Evolutionary conservation across 2,797 vertebrate species (phyloP).

Genomic region (Syngnathus rostellatus): DNA sequence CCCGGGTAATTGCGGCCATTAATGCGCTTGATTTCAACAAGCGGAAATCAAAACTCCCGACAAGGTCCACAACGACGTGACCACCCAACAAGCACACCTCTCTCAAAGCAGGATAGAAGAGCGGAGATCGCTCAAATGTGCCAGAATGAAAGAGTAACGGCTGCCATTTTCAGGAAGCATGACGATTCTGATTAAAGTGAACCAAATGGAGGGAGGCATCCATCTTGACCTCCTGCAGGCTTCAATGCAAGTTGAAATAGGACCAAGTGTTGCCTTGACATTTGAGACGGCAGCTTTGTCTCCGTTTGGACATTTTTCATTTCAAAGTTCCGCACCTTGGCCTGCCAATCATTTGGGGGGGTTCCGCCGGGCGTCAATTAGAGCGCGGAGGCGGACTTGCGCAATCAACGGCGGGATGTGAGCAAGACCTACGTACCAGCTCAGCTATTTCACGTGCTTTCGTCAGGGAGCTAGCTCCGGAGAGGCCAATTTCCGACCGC

Average conservation of each 20-base stretch:
- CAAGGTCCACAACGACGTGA: not conserved
- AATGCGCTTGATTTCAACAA: not conserved
- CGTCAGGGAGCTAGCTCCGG: conserved; percentile 59
- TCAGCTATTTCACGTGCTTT: conserved; percentile 59
- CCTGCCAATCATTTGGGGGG: too few relatives aligned
- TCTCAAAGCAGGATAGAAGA: not conserved
- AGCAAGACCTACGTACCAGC: not conserved
- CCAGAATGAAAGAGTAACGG: too few relatives aligned
- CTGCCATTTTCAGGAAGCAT: too few relatives aligned
- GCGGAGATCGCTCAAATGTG: not conserved
- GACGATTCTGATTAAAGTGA: too few relatives aligned
- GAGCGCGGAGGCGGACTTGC: not conserved
- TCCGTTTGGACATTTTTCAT: conserved; percentile 22
- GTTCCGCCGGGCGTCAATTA: not conserved
- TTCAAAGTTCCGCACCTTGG: not conserved
- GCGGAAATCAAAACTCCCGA: not conserved
- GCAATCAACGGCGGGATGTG: not conserved
- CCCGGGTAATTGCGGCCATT: not conserved
- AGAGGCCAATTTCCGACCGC: conserved; percentile 46
- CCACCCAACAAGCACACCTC: not conserved
- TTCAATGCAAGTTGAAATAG: conserved; percentile 27
- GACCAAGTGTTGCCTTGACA: conserved; percentile 29
- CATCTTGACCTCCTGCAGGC: not conserved
- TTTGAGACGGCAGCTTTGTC: conserved; percentile 28
- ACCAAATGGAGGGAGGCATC: too few relatives aligned